Evolutionary conservation across 2,797 vertebrate species (phyloP).

Genomic region (Myripristis jacobus): DNA sequence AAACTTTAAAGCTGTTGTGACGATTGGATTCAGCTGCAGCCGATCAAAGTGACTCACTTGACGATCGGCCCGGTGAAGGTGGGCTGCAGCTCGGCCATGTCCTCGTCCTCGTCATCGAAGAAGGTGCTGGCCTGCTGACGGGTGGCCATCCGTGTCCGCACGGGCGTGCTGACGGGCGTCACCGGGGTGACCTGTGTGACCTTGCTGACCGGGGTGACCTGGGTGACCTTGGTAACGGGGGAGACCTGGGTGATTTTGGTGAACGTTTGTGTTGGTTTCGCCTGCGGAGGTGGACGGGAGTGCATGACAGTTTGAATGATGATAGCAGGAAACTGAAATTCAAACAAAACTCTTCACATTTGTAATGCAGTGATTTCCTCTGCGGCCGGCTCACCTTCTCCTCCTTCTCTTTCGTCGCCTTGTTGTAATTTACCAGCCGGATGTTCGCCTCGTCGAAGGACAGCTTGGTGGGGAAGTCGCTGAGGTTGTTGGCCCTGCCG

Average conservation of each 20-base stretch:
- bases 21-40: no score
- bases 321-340: no score
- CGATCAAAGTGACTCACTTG: slow-evolving; percentile 86
- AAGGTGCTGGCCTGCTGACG: slow-evolving; percentile 75
- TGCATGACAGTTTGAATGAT: background rate
- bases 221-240: background rate
- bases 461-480: slow-evolving; percentile 90
- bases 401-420: slow-evolving; percentile 84
- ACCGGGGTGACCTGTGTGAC: slow-evolving; percentile 40
- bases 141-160: slow-evolving; percentile 82
- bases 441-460: slow-evolving; percentile 94
- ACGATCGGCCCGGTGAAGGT: slow-evolving; percentile 94
- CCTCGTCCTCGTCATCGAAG: slow-evolving; percentile 89
- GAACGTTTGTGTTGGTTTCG: slow-evolving; percentile 14
- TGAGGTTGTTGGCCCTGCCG: slow-evolving; percentile 87
- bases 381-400: slow-evolving; percentile 63
- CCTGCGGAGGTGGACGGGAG: slow-evolving; percentile 24
- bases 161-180: slow-evolving; percentile 66
- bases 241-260: slow-evolving; percentile 10
- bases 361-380: no score
- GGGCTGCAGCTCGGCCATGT: slow-evolving; percentile 90
- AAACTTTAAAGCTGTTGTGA: no score
- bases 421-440: slow-evolving; percentile 95
- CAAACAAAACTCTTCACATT: no score
- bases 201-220: background rate